Percentiles rank a stretch among this genome's conserved stretches.
phyloP scores from a whole-genome alignment of 1,140 invertebrate genomes.

The Drosophila serrata region DNA sequence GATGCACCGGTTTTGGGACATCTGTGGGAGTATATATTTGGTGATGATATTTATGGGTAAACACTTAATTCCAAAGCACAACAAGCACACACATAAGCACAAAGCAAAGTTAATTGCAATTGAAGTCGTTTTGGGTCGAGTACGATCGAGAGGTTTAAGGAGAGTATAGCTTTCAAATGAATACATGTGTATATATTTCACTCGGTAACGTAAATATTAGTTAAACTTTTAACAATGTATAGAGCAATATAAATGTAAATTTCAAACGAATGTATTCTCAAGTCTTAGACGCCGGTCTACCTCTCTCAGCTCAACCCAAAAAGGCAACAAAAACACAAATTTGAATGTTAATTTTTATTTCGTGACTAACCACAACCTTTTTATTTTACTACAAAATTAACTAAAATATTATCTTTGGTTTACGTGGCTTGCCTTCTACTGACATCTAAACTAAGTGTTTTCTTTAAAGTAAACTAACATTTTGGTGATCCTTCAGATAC shows the following conservation, averaged over 20 bases:
- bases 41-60: constrained; percentile 93
- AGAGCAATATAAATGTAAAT: neutral
- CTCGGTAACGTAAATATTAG: neutral
- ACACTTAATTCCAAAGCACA: constrained; percentile 65
- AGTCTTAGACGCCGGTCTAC: too few relatives aligned
- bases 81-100: constrained; percentile 29
- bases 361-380: constrained; percentile 32
- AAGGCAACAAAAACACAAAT: constrained; percentile 3
- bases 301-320: constrained; percentile 16
- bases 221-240: neutral
- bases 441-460: neutral
- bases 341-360: constrained; percentile 19
- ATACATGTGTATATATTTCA: neutral
- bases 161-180: neutral
- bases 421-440: constrained; percentile 25
- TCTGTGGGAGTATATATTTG: constrained; percentile 95
- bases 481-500: constrained; percentile 88
- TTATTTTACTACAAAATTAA: constrained; percentile 26
- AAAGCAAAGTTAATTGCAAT: constrained; percentile 26
- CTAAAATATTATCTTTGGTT: constrained; percentile 20
- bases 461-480: neutral
- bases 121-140: constrained; percentile 30
- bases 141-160: constrained; percentile 9
- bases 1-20: constrained; percentile 98
- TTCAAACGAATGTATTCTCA: too few relatives aligned